Conservation (phyloP, 1,140 invertebrate genomes). For the Bombus confusus region DNA sequence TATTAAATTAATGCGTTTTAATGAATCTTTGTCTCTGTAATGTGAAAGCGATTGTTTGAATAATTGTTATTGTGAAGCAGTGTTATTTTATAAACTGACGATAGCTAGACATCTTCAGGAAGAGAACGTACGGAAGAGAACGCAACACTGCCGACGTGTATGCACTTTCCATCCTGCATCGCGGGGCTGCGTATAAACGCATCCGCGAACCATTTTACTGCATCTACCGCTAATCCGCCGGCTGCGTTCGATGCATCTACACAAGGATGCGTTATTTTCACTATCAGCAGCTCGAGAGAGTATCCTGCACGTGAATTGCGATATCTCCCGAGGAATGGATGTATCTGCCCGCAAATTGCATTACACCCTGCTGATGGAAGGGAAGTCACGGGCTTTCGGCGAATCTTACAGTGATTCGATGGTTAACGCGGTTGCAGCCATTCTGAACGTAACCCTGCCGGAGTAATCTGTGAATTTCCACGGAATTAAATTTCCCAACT, state of each 20-base stretch:
- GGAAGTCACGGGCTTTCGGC: constrained; percentile 15
- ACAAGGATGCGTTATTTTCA: constrained; percentile 14
- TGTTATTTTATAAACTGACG: neutral
- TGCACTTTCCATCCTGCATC: neutral
- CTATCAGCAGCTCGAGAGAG: constrained; percentile 12
- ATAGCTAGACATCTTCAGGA: constrained; percentile 8
- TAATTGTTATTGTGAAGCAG: constrained; percentile 5
- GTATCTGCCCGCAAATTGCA: constrained; percentile 19
- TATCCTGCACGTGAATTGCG: constrained; percentile 21
- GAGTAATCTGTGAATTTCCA: neutral
- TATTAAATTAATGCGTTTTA: neutral
- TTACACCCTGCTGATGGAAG: neutral
- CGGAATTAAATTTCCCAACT: neutral
- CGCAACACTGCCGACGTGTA: neutral
- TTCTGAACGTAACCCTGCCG: fast-evolving
- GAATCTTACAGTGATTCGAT: constrained; percentile 28
- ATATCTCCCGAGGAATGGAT: constrained; percentile 32
- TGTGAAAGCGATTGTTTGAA: neutral
- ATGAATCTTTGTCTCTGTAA: neutral
- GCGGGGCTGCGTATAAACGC: constrained; percentile 2
- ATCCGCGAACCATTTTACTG: neutral
- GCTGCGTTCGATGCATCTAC: neutral
- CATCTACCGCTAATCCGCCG: constrained; percentile 10
- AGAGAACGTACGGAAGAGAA: neutral
- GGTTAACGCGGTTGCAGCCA: neutral